These are phyloP conservation scores for Apamea crenata DNA, from an alignment of 2,888 invertebrate species.

Conservation along the genomic window DNA sequence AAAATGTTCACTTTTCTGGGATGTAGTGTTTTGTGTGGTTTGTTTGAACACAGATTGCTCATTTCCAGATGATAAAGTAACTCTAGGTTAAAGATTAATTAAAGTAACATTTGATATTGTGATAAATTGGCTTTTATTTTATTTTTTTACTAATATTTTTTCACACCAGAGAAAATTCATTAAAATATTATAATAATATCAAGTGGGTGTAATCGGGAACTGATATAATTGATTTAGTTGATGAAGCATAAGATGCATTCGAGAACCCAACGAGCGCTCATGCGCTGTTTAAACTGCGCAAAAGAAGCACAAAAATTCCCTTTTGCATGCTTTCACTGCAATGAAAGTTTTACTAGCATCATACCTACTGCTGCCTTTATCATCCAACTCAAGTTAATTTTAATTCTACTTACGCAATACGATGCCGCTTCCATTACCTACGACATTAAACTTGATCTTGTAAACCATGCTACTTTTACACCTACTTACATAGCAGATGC, in stretches of 20 bases:
- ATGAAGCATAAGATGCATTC: not conserved
- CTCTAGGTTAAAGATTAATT: constrained; percentile 79
- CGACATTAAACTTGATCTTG: constrained; percentile 36
- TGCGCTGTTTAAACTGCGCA: not conserved
- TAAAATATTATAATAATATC: not conserved
- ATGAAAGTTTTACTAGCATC: not conserved
- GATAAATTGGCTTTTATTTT: constrained; percentile 66
- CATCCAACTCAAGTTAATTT: not conserved
- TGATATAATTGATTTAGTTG: not conserved
- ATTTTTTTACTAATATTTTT: not conserved
- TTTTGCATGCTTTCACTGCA: not conserved
- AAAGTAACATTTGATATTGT: constrained; percentile 86
- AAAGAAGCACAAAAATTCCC: not conserved
- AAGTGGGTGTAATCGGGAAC: not conserved
- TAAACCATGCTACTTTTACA: constrained; percentile 10
- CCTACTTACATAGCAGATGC: not conserved
- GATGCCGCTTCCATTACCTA: constrained; percentile 2
- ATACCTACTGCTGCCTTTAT: not conserved
- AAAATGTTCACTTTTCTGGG: constrained; percentile 64
- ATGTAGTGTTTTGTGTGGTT: constrained; percentile 69
- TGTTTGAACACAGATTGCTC: constrained; percentile 61
- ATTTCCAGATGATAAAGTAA: constrained; percentile 73
- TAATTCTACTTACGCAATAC: not conserved
- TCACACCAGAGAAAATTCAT: not conserved
- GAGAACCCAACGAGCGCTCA: not conserved